Evolutionary conservation across 30 jellyfish, hydroid and myxozoan species (phyloP), one percentile per base, ranked within the genome.

Genomic region (Hydractinia echinata): DNA sequence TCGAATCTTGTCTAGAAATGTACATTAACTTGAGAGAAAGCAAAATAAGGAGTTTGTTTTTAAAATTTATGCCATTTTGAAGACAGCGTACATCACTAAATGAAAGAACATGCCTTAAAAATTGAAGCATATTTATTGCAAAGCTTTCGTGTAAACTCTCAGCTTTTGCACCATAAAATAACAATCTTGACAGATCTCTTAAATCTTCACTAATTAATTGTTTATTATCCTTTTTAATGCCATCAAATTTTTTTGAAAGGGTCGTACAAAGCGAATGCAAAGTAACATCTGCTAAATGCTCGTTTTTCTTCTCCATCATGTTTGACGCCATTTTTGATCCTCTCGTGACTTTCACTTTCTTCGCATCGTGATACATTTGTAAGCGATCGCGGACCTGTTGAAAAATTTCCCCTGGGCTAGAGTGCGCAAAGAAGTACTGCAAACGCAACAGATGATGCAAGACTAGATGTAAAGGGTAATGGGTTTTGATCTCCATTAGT

Each of bases 111-210:
- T 19, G 81, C 10, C 4, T 20, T 20, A 71, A 58, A 20, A 71
- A 71, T 5, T 3, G 60, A 48, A 71, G 30, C 18, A 71, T 52
- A 20, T 30, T 71, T 71, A 20, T n/a, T 50, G 30, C 49, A 58
- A n/a, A 71, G 60, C 61, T 71, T 19, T 4, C 60, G 67, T 71
- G 81, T 50, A 71, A 52, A 20, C 60, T 19, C 30, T 50, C 81
- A 71, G 81, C 10, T n/a, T 71, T 71, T 30, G 81, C 81, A 19
- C 81, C 81, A n/a, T 52, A n/a, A 20, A 71, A 71, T 19, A 71
- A 20, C 49, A 71, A 52, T 71, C 53, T 48, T 9, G n/a, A 8
- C 55, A 50, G 60, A 71, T 30, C 55, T n/a, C 61, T 48, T 14
- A 48, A 50, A 20, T 71, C 81, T 71, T 30, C 61, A 19, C 18